A percentile compares a stretch with the other conserved stretches of the same genome.
phyloP scores from a whole-genome alignment of 2,888 invertebrate species.

The Lithophane socia region DNA sequence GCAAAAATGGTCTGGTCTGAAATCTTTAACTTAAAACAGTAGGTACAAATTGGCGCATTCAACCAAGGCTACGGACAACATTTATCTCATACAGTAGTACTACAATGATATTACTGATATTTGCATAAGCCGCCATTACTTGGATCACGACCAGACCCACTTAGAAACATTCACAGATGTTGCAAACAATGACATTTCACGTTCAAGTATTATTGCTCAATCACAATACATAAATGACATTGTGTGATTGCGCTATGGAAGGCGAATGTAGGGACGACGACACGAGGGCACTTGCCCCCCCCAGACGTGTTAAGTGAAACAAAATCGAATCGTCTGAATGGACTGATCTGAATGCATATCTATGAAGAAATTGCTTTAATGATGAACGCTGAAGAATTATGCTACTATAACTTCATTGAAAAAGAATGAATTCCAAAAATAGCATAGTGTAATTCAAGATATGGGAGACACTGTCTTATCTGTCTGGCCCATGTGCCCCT shows the following conservation, averaged over 20 bases:
- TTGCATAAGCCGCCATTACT: constrained; percentile 30
- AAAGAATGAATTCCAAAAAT: too few relatives aligned
- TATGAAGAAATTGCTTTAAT: too few relatives aligned
- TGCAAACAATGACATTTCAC: constrained; percentile 54
- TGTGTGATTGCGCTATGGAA: not conserved
- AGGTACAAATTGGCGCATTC: not conserved
- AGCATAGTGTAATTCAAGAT: too few relatives aligned
- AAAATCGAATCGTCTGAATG: too few relatives aligned
- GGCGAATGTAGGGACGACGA: too few relatives aligned
- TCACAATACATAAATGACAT: constrained; percentile 7
- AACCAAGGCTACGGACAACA: constrained; percentile 1
- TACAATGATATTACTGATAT: constrained; percentile 46
- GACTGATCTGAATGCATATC: too few relatives aligned
- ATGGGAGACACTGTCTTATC: too few relatives aligned
- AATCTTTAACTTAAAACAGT: not conserved
- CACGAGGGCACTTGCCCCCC: too few relatives aligned
- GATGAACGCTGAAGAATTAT: too few relatives aligned
- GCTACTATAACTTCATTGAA: too few relatives aligned
- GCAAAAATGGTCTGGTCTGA: not conserved
- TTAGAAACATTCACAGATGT: constrained; percentile 36
- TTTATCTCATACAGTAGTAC: constrained; percentile 13
- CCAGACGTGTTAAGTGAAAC: too few relatives aligned
- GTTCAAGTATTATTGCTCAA: constrained; percentile 42
- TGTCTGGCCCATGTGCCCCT: too few relatives aligned
- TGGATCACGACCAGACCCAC: constrained; percentile 33